Base-by-base conservation (phyloP, 2,797 vertebrate genomes). In the Podarcis siculus region DNA sequence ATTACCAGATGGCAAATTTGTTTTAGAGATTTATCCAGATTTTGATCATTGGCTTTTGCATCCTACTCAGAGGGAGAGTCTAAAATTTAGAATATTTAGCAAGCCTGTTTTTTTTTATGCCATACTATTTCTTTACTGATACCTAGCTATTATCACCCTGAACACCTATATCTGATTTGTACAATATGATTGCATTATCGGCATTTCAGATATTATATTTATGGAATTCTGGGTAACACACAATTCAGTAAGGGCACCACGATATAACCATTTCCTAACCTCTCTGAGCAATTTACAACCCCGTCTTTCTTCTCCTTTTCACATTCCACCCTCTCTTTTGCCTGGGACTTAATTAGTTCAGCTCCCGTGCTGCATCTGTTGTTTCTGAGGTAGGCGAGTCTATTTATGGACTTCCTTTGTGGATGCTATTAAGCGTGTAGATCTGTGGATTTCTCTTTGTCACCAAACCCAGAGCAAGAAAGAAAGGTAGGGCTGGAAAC, bases 21-120 rank as follows among this genome's bases (percentile, higher is more conserved):
- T 76, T 90, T 55, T 5, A 75, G 83, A 64, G 58, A 83, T 21
- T 76, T 19, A 77, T 79, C 90, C 71, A 88, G 92, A 91, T 76
- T 85, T 58, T 85, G 45, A 37, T 30, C 69, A 49, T 19, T 69
- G 30, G 72, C 9, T 45, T 10, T n/a, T 6, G 77, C 37, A n/a
- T 66, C 19, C 9, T 55, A 55, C n/a, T 2, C 25, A 42, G 49
- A 21, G 55, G 25, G 8, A 76, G 9, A 21, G 3, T 49, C 5
- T 19, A 58, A 23, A 37, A 58, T 37, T 75, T 92, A 91, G 89
- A 94, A 94, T 73, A 88, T 83, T 49, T 89, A 93, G 90, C 91
- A 93, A 92, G 91, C 82, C 86, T 87, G 75, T 76, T 91, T 19
- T 87, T 85, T 58, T 82, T 82, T 42, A 93, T 86, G 67, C 35